Conservation (phyloP, 1,140 invertebrate species). For the Lucilia cuprina region DNA sequence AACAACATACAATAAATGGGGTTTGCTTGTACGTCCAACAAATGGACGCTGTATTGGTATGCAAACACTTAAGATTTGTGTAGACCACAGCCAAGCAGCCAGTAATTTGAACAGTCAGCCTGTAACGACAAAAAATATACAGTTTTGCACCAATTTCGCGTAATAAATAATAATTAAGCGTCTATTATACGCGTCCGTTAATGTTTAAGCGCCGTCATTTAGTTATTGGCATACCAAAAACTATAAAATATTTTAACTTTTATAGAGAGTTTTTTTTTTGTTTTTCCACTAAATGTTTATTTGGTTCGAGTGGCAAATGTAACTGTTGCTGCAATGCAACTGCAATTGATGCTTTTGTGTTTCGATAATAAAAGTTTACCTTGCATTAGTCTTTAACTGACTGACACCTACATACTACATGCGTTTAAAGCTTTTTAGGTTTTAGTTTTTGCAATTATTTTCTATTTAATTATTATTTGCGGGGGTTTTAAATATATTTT, state of each 20-base stretch:
- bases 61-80: neutral
- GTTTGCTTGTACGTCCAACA: too few species aligned
- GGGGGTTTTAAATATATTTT: neutral
- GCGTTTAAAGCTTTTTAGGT: neutral
- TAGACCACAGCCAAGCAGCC: neutral
- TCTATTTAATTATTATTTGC: neutral
- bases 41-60: too few species aligned
- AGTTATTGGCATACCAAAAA: neutral
- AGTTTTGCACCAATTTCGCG: slow-evolving; percentile 23
- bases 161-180: slow-evolving; percentile 34
- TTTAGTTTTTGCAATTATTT: neutral
- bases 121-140: neutral
- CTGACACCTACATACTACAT: neutral
- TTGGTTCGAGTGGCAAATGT: neutral
- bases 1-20: too few species aligned
- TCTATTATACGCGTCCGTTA: slow-evolving; percentile 25
- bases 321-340: neutral
- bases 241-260: neutral
- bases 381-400: neutral
- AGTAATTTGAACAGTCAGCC: neutral
- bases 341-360: too few species aligned
- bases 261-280: neutral
- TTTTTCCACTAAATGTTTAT: neutral
- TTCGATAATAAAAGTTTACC: neutral
- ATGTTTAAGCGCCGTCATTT: slow-evolving; percentile 19